Base-by-base conservation (phyloP, 2,888 invertebrate species). In the Hypercompe scribonia region DNA sequence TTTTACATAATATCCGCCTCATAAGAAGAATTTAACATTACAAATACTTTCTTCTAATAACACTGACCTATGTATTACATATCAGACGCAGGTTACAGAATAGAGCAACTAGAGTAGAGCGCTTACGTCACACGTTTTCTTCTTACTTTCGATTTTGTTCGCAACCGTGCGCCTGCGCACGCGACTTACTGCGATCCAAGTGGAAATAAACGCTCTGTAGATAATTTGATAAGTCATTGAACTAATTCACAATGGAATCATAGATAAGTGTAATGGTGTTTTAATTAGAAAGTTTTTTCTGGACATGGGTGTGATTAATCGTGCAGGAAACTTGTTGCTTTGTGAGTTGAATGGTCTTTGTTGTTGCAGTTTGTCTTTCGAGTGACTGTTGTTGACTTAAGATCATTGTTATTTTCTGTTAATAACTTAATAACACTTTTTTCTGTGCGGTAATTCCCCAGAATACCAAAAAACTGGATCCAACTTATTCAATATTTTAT, bases 131-230 rank as follows among this genome's bases (percentile, higher is more conserved):
- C 70, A 90, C 90, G 90, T 92, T 94, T 93, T 93, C 93, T 86
- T 93, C 86, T 84, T 88, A 90, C 93, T 94, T 94, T 94, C 94
- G 90, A 90, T 94, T 93, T 92, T 89, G 88, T 89, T 88, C 83
- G 86, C 80, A 78, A 74, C 15, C 13, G 75, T 69, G 76, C 79
- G 85, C 80, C 75, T 70, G 86, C 83, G 87, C 90, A 88, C 86
- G 88, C 82, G 78, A 88, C 63, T 58, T 31, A 39, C 36, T 36
- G n/a, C 58, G 69, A 65, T 65, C 65, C 77, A 79, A 71, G 74
- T 84, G 77, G 82, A 82, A 80, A 84, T 81, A 84, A 84, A 83
- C 74, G 71, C 42, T 83, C 34, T 63, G 31, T 61, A 76, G 84
- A 81, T 83, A 81, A 81, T 70, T 54, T 63, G 33, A 74, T 83